Base-by-base conservation (phyloP, 2,888 invertebrate species). In the Thelaira solivaga region DNA sequence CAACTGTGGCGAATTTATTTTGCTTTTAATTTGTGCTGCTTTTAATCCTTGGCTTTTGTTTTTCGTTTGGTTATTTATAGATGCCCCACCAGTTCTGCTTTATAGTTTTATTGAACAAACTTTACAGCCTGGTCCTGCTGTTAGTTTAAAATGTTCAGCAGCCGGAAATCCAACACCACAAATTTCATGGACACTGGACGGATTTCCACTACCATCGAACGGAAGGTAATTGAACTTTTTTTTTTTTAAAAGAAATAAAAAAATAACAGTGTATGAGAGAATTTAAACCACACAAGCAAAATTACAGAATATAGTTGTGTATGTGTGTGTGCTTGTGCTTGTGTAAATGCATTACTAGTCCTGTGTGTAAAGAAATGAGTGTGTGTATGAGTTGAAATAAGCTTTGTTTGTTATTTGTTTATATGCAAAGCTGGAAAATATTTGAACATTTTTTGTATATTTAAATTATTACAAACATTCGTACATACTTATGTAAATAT, bases 81-180 rank as follows among this genome's bases (percentile, higher is more conserved):
- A 94, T 90, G 94, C 95, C 26, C 93, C 94, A 57, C 95, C 95
- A 13, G 91, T 93, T 76, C 90, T 95, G 80, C 90, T 94, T 57
- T 94, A 94, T 88, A 93, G 93, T 86, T 94, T 94, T 90, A 93
- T 93, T 85, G 94, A 94, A 86, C 94, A 94, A 89, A 95, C 94
- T 71, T 90, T 94, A 69, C 94, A 94, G 84, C 93, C 93, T 7
- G 95, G 95, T 59, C 94, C 94, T 62, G 92, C 93, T 77, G 93
- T 95, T 82, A 94, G 94, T 76, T 90, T 95, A 81, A 93, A 94
- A 89, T 95, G 95, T 86, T 93, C 93, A 80, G 93, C 94, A 82
- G 92, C 93, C 82, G 94, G 94, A 82, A 94, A 94, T 90, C 96
- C 95, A 75, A 93, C 94, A 79, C 95, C 95, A 57, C 92, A 93